Conservation (phyloP, 2,888 invertebrate genomes). For the Diogma glabrata region DNA sequence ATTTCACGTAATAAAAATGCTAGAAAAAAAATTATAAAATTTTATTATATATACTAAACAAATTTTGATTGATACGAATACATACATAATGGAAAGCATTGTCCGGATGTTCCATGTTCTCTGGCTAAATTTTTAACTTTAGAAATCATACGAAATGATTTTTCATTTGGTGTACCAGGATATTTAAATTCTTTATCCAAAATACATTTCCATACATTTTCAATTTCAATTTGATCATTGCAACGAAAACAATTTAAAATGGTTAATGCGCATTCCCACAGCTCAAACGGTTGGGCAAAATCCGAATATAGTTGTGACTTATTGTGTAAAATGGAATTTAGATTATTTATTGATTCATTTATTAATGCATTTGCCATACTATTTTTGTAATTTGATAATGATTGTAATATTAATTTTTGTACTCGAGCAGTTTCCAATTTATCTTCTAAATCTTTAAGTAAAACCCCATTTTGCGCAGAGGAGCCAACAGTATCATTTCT, state of each 20-base stretch:
- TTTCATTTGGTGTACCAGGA: slow-evolving; percentile 41
- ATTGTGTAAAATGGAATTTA: slow-evolving; percentile 74
- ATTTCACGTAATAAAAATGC: slow-evolving; percentile 69
- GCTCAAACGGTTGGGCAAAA: slow-evolving; percentile 78
- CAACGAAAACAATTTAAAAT: slow-evolving; percentile 93
- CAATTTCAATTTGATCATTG: slow-evolving; percentile 75
- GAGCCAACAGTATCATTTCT: slow-evolving; percentile 71
- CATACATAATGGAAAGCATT: slow-evolving; percentile 77
- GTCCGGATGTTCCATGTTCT: slow-evolving; percentile 67
- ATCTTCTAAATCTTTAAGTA: slow-evolving; percentile 82
- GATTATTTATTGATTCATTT: slow-evolving; percentile 50
- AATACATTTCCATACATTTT: slow-evolving; percentile 86
- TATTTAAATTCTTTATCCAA: slow-evolving; percentile 46
- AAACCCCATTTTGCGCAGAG: slow-evolving; percentile 59
- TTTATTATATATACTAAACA: slow-evolving; percentile 8
- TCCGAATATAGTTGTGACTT: slow-evolving; percentile 86
- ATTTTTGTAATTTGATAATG: slow-evolving; percentile 25
- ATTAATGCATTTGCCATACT: slow-evolving; percentile 43
- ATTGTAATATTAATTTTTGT: slow-evolving; percentile 53
- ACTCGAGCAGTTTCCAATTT: slow-evolving; percentile 81
- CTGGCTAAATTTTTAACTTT: slow-evolving; percentile 68
- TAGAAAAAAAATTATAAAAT: slow-evolving; percentile 30
- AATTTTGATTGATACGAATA: slow-evolving; percentile 17
- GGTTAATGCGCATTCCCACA: slow-evolving; percentile 89
- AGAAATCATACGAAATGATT: slow-evolving; percentile 53